Evolutionary conservation across 2,888 invertebrate genomes (phyloP).

Genomic region (Agonopterix heracliana): DNA sequence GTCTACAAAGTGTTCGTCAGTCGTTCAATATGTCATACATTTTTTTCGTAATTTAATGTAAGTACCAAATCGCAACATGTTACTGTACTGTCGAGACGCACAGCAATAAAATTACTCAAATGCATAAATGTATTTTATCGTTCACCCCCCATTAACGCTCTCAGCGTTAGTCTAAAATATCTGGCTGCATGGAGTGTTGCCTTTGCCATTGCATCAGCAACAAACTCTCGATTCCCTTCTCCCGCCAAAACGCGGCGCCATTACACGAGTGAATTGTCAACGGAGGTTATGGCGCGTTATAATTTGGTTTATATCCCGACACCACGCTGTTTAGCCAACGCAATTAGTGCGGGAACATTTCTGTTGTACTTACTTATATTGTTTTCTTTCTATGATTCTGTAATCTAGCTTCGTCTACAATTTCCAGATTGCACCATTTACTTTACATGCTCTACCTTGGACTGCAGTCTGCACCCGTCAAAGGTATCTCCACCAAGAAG

Average conservation of each 20-base stretch:
- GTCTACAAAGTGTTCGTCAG: too few relatives aligned
- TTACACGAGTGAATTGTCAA: conserved; percentile 70
- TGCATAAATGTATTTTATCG: conserved; percentile 59
- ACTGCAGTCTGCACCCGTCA: too few relatives aligned
- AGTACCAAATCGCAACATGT: not conserved
- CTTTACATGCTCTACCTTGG: too few relatives aligned
- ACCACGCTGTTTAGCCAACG: conserved; percentile 50
- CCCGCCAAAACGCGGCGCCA: conserved; percentile 68
- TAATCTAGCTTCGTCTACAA: too few relatives aligned
- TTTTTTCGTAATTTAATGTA: too few relatives aligned
- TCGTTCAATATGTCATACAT: too few relatives aligned
- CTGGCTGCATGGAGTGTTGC: conserved; percentile 36
- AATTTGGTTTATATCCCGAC: conserved; percentile 73
- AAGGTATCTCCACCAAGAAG: too few relatives aligned
- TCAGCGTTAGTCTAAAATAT: conserved; percentile 45
- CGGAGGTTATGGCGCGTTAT: conserved; percentile 70
- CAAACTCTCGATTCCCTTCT: conserved; percentile 13
- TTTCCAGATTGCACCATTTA: too few relatives aligned
- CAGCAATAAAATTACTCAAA: conserved; percentile 35
- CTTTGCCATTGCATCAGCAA: conserved; percentile 28
- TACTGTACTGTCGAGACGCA: conserved; percentile 18
- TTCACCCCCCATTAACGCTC: conserved; percentile 60
- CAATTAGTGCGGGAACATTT: conserved; percentile 39
- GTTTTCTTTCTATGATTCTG: too few relatives aligned
- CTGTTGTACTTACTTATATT: too few relatives aligned